Conservation (phyloP, 2,888 invertebrate genomes). For the Apoda limacodes region DNA sequence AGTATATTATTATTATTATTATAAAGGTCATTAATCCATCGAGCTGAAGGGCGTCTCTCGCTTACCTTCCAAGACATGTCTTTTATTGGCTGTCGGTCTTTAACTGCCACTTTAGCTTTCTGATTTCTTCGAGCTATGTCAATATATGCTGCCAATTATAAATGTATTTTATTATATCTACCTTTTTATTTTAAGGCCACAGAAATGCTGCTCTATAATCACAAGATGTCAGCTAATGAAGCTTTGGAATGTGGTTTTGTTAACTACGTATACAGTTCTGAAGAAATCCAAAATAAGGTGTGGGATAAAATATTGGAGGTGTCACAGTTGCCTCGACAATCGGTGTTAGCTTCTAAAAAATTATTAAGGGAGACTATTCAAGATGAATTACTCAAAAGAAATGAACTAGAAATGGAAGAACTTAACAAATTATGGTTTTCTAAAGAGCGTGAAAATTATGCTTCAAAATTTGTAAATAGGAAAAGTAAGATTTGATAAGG, state of each 20-base stretch:
- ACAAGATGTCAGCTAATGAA: slow-evolving; percentile 83
- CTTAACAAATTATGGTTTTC: slow-evolving; percentile 74
- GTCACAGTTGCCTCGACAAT: slow-evolving; percentile 63
- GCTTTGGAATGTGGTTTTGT: slow-evolving; percentile 84
- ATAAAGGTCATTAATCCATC: too few relatives aligned
- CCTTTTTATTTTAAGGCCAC: slow-evolving; percentile 48
- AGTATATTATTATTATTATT: too few relatives aligned
- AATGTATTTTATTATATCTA: background rate
- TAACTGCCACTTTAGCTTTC: too few relatives aligned
- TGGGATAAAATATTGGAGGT: slow-evolving; percentile 69
- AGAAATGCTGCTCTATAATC: slow-evolving; percentile 76
- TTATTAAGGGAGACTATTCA: slow-evolving; percentile 73
- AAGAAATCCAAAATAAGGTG: slow-evolving; percentile 69
- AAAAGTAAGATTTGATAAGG: slow-evolving; percentile 29
- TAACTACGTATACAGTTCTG: slow-evolving; percentile 78
- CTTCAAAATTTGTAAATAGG: slow-evolving; percentile 54
- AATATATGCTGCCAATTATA: slow-evolving; percentile 1
- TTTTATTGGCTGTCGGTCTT: too few relatives aligned
- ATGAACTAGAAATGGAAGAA: slow-evolving; percentile 75
- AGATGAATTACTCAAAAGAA: slow-evolving; percentile 73
- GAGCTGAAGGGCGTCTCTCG: too few relatives aligned
- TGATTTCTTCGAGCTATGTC: too few relatives aligned
- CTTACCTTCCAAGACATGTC: too few relatives aligned
- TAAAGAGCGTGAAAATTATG: too few relatives aligned
- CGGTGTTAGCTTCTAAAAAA: slow-evolving; percentile 77